Evolutionary conservation across 2,888 invertebrate genomes (phyloP).

Genomic region (Drosophila meridionalis): DNA sequence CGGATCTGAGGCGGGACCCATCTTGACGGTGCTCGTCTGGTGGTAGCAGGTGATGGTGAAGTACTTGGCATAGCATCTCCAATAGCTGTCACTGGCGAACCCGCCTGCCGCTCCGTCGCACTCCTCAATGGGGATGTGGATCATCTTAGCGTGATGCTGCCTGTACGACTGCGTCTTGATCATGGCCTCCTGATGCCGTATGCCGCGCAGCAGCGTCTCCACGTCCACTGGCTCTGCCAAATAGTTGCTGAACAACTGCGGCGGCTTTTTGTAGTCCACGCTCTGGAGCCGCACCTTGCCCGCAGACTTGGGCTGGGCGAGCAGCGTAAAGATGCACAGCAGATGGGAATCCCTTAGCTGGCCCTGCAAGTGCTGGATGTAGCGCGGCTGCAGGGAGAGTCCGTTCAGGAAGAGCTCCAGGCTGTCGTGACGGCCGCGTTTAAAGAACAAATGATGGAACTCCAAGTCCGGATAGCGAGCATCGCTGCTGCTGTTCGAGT

Average conservation of each 20-base stretch:
- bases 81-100: conserved; percentile 85
- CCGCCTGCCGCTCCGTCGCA: conserved; percentile 68
- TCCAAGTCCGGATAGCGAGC: conserved; percentile 87
- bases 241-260: conserved; percentile 88
- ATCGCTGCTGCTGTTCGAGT: conserved; percentile 85
- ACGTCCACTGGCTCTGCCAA: conserved; percentile 87
- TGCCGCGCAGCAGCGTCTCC: conserved; percentile 86
- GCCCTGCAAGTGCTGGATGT: conserved; percentile 25
- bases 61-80: conserved; percentile 89
- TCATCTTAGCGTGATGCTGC: conserved; percentile 74
- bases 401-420: conserved; percentile 39
- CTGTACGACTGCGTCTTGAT: conserved; percentile 84
- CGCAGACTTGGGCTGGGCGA: conserved; percentile 86
- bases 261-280: conserved; percentile 86
- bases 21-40: conserved; percentile 89
- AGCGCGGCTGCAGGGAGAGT: conserved; percentile 46
- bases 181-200: conserved; percentile 83
- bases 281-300: conserved; percentile 86
- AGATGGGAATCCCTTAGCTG: conserved; percentile 65
- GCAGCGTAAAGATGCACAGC: conserved; percentile 83
- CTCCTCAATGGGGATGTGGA: conserved; percentile 65
- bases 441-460: conserved; percentile 84
- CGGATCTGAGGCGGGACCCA: conserved; percentile 88
- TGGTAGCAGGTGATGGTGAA: conserved; percentile 89
- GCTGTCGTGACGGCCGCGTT: conserved; percentile 49